A percentile compares a stretch with the other conserved stretches of the same genome.
phyloP scores from a whole-genome alignment of 2,797 vertebrate species.

The Tolypeutes matacus region DNA sequence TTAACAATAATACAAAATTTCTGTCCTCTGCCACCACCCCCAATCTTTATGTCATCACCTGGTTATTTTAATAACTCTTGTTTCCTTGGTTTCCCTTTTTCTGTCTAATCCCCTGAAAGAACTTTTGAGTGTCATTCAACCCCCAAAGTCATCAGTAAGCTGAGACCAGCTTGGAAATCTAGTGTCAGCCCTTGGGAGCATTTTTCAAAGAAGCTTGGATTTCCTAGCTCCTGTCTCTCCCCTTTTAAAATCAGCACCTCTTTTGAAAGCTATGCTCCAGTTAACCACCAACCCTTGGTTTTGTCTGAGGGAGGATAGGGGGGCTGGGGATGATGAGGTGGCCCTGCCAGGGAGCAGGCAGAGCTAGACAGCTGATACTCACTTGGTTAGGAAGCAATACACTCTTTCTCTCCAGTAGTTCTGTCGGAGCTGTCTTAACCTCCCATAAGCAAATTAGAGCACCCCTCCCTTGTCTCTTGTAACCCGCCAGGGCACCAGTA shows the following conservation, averaged over 20 bases:
- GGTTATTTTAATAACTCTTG: slow-evolving; percentile 65
- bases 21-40: slow-evolving; percentile 13
- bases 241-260: slow-evolving; percentile 45
- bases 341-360: not conserved
- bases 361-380: not conserved
- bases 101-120: not conserved
- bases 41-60: not conserved
- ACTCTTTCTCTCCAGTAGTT: not conserved
- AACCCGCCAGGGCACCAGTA: not conserved
- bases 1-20: not conserved
- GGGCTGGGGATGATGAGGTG: not conserved
- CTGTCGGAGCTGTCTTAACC: not conserved
- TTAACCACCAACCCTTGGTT: slow-evolving; percentile 5
- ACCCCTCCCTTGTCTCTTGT: not conserved
- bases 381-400: not conserved
- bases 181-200: not conserved
- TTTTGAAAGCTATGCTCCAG: not conserved
- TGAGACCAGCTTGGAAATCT: not conserved
- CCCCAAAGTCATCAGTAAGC: not conserved
- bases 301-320: not conserved
- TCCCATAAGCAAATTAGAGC: not conserved
- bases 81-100: not conserved
- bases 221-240: not conserved
- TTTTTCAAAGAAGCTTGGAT: slow-evolving; percentile 39
- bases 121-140: not conserved